phyloP scores from a whole-genome alignment of 2,113 vertebrate species.

The Rattus norvegicus region DNA sequence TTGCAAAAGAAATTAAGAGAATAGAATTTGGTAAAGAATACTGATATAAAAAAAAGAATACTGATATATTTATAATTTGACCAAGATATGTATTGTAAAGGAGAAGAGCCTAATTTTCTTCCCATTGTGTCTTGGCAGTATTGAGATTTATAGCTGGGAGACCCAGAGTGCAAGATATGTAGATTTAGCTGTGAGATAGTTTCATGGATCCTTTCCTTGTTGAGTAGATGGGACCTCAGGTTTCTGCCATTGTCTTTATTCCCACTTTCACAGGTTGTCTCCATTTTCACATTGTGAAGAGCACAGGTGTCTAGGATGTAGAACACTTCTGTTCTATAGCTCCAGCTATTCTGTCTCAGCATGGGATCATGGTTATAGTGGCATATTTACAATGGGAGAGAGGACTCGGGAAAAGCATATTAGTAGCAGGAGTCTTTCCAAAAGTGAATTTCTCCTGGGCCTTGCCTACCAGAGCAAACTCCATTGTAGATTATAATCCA shows the following conservation, averaged over 20 bases:
- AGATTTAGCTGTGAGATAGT: not conserved
- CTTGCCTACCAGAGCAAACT: too few species aligned
- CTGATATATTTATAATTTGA: not conserved
- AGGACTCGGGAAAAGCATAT: not conserved
- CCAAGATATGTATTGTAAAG: not conserved
- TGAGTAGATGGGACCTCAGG: not conserved
- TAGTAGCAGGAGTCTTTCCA: too few species aligned
- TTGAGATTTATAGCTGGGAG: not conserved
- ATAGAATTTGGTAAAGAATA: not conserved
- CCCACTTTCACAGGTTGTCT: not conserved
- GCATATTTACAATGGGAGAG: not conserved
- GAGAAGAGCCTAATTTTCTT: not conserved
- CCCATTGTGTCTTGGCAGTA: not conserved
- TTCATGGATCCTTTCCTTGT: not conserved
- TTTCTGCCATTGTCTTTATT: not conserved
- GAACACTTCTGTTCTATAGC: not conserved
- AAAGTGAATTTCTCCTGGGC: too few species aligned
- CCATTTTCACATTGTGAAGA: not conserved
- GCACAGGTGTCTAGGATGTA: not conserved
- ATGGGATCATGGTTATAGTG: not conserved
- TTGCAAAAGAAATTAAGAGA: not conserved
- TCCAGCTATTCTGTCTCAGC: not conserved
- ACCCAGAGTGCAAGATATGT: not conserved
- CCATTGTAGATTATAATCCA: too few species aligned
- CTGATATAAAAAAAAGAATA: too few species aligned